A percentile compares a stretch with the other conserved stretches of the same genome.
Conservation (phyloP, 92 coral and sea anemone genomes). For the Actinernus sp. region DNA sequence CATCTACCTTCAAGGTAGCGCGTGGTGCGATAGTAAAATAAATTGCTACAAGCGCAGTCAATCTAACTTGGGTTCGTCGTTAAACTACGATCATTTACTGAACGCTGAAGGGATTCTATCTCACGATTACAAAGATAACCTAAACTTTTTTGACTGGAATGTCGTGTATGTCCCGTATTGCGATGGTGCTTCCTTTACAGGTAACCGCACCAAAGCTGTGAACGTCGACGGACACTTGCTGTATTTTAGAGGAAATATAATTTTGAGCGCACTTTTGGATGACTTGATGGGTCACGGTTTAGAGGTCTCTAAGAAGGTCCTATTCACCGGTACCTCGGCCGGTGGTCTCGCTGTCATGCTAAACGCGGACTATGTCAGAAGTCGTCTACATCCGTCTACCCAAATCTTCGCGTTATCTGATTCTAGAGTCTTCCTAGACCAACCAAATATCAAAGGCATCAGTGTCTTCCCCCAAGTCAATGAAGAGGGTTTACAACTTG, state of each 20-base stretch:
- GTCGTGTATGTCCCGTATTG: conserved; percentile 91
- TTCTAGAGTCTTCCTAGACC: conserved; percentile 85
- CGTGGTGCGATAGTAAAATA: conserved; percentile 86
- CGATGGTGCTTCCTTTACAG: conserved; percentile 95
- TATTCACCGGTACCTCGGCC: conserved; percentile 95
- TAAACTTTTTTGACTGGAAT: conserved; percentile 92
- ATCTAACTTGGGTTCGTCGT: conserved; percentile 74
- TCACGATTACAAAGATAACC: conserved; percentile 44
- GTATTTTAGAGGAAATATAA: conserved; percentile 87
- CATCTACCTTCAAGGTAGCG: conserved; percentile 88
- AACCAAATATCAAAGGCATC: conserved; percentile 40
- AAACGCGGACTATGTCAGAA: conserved; percentile 85
- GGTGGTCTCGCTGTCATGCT: conserved; percentile 94
- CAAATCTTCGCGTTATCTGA: conserved; percentile 79
- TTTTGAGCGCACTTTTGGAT: conserved; percentile 72
- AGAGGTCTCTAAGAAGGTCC: conserved; percentile 50
- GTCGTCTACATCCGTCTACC: conserved; percentile 54
- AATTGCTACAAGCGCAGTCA: conserved; percentile 78
- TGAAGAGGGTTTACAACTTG: conserved; percentile 69
- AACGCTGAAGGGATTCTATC: conserved; percentile 82
- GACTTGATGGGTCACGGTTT: conserved; percentile 70
- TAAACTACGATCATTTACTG: conserved; percentile 26
- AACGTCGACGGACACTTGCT: conserved; percentile 56
- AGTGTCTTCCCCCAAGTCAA: conserved; percentile 56
- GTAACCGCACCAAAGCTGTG: conserved; percentile 84